Conservation (phyloP, 2,797 vertebrate species). For the Sphenodon punctatus region DNA sequence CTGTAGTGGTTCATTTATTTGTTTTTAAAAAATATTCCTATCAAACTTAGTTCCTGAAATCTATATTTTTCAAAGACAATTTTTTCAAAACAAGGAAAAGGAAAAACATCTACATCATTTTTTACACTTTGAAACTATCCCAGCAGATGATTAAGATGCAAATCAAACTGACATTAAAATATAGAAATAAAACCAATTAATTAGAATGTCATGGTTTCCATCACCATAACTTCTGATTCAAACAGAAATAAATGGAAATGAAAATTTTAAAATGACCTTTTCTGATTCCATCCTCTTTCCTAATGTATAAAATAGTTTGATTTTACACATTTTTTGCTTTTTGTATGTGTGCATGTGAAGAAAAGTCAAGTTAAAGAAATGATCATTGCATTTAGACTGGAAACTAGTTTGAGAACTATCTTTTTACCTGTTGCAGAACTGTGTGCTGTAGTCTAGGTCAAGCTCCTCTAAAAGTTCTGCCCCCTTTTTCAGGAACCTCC, state of each 20-base stretch:
- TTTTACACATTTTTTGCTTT: too few species aligned
- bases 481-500: background rate
- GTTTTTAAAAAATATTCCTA: too few species aligned
- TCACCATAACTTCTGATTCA: background rate
- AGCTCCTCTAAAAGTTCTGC: background rate
- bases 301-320: background rate
- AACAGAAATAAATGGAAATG: background rate
- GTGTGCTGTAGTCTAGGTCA: background rate
- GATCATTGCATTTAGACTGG: background rate
- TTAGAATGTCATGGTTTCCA: background rate
- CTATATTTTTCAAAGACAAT: too few species aligned
- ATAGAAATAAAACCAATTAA: background rate
- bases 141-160: background rate
- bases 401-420: background rate
- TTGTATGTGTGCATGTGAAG: too few species aligned
- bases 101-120: too few species aligned
- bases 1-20: background rate
- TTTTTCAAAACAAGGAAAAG: too few species aligned
- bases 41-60: too few species aligned
- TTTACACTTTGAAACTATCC: too few species aligned
- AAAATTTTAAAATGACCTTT: background rate
- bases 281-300: background rate
- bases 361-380: background rate
- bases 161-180: background rate
- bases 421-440: background rate